These are phyloP conservation scores for Vanessa atalanta DNA, from an alignment of 1,140 invertebrate species.

Conservation along the genomic window DNA sequence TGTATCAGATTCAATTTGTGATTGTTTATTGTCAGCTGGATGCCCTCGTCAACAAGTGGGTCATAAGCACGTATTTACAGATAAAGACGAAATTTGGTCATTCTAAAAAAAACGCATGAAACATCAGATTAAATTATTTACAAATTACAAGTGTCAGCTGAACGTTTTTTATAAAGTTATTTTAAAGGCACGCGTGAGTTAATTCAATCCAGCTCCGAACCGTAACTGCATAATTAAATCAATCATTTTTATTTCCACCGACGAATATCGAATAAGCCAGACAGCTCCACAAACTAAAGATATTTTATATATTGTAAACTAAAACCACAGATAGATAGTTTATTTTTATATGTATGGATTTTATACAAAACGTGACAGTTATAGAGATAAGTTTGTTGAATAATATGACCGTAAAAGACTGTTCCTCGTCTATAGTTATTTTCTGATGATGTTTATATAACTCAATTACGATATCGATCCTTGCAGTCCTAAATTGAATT, in stretches of 20 bases:
- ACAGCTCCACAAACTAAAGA: neutral
- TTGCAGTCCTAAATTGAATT: constrained; percentile 22
- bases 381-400: too few relatives aligned
- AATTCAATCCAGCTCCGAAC: constrained; percentile 12
- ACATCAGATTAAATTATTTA: constrained; percentile 12
- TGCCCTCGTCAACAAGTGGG: too few relatives aligned
- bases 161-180: constrained; percentile 17
- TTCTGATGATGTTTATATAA: neutral
- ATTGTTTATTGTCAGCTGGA: too few relatives aligned
- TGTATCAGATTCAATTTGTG: too few relatives aligned
- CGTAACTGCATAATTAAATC: constrained; percentile 23
- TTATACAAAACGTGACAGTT: neutral
- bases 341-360: neutral
- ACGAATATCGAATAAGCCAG: constrained; percentile 3
- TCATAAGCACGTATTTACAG: neutral
- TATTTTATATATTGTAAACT: neutral
- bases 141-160: constrained; percentile 16
- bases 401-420: too few relatives aligned
- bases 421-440: too few relatives aligned
- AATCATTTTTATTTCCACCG: constrained; percentile 21
- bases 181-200: constrained; percentile 14
- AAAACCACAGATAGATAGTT: neutral
- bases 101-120: neutral
- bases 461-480: neutral
- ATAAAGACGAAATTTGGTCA: neutral